Evolutionary conservation across 2,888 invertebrate genomes (phyloP).

Genomic region (Stramonita haemastoma): DNA sequence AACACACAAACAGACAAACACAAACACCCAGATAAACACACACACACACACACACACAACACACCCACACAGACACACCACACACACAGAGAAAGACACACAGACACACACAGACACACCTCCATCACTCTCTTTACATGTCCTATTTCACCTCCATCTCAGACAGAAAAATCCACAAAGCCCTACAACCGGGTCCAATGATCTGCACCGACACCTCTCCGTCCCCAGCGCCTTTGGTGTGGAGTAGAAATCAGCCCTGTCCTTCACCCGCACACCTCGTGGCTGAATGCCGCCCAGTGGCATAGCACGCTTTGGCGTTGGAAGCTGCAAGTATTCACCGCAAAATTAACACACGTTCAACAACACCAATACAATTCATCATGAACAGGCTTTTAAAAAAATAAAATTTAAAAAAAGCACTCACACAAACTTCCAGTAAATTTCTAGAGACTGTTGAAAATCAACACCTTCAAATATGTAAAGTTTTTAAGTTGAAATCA

Average conservation of each 20-base stretch:
- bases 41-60: not conserved
- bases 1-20: no score
- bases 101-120: not conserved
- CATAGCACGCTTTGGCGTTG: conserved; percentile 88
- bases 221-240: conserved; percentile 89
- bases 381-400: not conserved
- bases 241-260: conserved; percentile 88
- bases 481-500: no score
- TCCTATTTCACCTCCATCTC: not conserved
- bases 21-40: not conserved
- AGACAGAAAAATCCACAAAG: not conserved
- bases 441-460: not conserved
- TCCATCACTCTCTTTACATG: not conserved
- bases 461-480: not conserved
- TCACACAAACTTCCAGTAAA: no score
- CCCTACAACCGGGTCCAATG: conserved; percentile 84
- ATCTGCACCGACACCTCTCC: conserved; percentile 87
- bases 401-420: no score
- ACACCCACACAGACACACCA: not conserved
- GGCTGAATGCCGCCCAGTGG: conserved; percentile 89
- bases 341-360: not conserved
- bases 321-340: conserved; percentile 79
- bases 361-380: not conserved
- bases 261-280: conserved; percentile 88
- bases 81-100: not conserved